Base-by-base conservation (phyloP, 2,797 vertebrate species). In the Nyctibius grandis region DNA sequence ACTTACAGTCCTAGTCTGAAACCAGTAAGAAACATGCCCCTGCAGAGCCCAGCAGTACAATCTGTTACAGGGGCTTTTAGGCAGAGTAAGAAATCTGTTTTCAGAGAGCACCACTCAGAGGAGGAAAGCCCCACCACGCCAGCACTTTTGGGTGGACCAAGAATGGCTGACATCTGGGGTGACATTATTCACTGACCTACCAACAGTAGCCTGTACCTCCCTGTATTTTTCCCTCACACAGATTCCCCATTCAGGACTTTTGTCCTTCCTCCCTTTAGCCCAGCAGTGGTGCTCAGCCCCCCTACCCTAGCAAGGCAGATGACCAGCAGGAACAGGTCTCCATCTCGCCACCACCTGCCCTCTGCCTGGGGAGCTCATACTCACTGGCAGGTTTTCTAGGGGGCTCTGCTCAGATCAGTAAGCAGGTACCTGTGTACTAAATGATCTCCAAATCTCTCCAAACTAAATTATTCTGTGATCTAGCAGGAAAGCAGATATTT, bases 281-380 rank as follows among this genome's bases (percentile, higher is more conserved):
- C 44, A 47, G 57, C 3, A 3, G 34, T 9, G 23, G 15, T 53
- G 31, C 42, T 73, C 68, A 64, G 68, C 25, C 23, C 9, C n/a
- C 48, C 38, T 29, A 11, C 33, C 22, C 38, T 11, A 34, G 36
- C 22, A 70, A 63, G 34, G 23, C 53, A 85, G 70, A 42, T 31
- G 38, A 28, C 15, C 68, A 51, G 16, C 33, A 56, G 42, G 12
- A 70, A 33, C 9, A 20, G 18, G 15, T 56, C 22, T 82, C 33
- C 54, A 76, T 17, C 26, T 40, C 29, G 31, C 19, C 9, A 64
- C 45, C 38, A 10, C 0, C 0, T 45, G 12, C 6, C 47, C 15
- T 61, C 50, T 83, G 18, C 34, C 22, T 31, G 15, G 28, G 19
- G 17, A 91, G 19, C 17, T 67, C 60, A 26, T 16, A 65, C 9